Evolutionary conservation across 2,113 vertebrate species (phyloP).

Genomic region (Furnarius figulus): DNA sequence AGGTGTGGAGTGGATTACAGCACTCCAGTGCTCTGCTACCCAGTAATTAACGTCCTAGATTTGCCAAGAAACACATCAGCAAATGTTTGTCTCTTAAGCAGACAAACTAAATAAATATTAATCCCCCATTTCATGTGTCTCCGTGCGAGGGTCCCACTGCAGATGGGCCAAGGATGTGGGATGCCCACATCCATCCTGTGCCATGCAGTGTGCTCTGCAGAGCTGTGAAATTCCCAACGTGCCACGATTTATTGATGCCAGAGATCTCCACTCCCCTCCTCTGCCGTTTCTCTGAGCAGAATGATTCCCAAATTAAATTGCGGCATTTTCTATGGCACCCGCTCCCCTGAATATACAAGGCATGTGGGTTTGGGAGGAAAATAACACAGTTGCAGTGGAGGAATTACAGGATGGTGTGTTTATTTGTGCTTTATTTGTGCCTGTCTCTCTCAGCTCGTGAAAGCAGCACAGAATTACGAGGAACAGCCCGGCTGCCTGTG

Average conservation of each 20-base stretch:
- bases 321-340: background rate
- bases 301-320: conserved; percentile 55
- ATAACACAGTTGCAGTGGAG: background rate
- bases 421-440: background rate
- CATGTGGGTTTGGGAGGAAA: background rate
- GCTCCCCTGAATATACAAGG: background rate
- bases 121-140: background rate
- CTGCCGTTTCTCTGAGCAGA: background rate
- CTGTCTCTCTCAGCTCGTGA: background rate
- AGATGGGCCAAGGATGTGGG: background rate
- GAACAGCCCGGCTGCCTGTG: accelerated
- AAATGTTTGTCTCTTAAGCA: background rate
- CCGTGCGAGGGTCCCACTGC: accelerated
- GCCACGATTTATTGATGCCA: conserved; percentile 2
- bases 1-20: conserved; percentile 17
- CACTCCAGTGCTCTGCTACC: background rate
- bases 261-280: background rate
- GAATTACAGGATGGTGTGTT: background rate
- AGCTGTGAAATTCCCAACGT: conserved; percentile 16
- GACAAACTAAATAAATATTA: background rate
- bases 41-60: background rate
- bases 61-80: background rate
- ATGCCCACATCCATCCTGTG: background rate
- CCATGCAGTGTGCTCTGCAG: background rate
- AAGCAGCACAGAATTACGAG: background rate